These are phyloP conservation scores for Actinemys pallida DNA, from an alignment of 2,113 vertebrate genomes.

Conservation along the genomic window DNA sequence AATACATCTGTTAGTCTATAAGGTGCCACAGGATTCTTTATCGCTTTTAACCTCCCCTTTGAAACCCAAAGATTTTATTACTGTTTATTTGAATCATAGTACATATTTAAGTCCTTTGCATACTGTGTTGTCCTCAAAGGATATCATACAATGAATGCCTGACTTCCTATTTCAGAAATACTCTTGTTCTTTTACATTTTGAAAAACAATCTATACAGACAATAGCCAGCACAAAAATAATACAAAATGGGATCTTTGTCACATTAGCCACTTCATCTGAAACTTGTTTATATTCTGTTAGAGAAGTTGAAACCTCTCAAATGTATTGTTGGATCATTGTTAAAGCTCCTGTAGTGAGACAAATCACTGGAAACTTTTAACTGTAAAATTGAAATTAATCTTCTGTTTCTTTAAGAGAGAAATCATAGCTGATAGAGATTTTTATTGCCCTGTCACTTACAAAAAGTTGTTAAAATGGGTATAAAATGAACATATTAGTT, in stretches of 20 bases:
- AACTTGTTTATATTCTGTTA: neutral
- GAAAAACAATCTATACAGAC: neutral
- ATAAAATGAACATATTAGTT: neutral
- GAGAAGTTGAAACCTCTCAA: neutral
- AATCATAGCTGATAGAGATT: neutral
- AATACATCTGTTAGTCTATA: no score
- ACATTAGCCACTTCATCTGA: neutral
- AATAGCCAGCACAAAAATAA: neutral
- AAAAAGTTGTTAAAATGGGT: neutral
- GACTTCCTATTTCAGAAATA: neutral
- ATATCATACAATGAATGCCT: accelerated
- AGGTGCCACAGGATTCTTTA: no score
- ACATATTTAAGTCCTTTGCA: neutral
- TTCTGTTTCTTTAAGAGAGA: neutral
- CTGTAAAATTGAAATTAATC: neutral
- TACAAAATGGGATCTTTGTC: neutral
- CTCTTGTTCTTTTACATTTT: neutral
- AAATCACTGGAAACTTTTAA: neutral
- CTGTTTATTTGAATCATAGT: neutral
- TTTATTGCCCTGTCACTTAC: neutral
- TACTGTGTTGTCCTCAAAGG: neutral
- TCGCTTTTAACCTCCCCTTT: neutral
- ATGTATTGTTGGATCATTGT: neutral
- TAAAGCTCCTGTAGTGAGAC: neutral
- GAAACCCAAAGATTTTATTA: neutral